These are phyloP conservation scores for Endomychus coccineus DNA, from an alignment of 2,888 invertebrate species.

Conservation along the genomic window DNA sequence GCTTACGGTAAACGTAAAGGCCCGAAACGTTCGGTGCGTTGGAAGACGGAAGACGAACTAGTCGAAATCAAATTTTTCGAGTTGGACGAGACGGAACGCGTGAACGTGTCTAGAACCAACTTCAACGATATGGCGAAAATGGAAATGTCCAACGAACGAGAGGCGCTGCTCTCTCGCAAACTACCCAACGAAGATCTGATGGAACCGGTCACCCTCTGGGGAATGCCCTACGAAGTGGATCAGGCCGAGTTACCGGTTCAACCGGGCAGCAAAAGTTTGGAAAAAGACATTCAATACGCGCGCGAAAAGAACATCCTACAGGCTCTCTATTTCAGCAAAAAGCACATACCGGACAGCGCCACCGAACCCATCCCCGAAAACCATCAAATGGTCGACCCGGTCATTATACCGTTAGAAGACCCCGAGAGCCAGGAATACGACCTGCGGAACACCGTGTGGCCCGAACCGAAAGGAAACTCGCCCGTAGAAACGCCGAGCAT, in stretches of 20 bases:
- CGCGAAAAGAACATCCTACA: conserved; percentile 79
- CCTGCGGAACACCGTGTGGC: conserved; percentile 72
- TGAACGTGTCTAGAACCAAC: conserved; percentile 79
- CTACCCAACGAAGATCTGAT: conserved; percentile 69
- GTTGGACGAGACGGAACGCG: conserved; percentile 90
- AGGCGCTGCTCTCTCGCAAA: conserved; percentile 72
- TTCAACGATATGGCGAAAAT: conserved; percentile 88
- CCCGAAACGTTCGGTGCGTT: conserved; percentile 66
- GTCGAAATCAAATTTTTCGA: conserved; percentile 86
- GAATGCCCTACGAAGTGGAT: conserved; percentile 61
- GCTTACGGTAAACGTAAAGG: conserved; percentile 67
- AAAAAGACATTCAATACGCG: conserved; percentile 79
- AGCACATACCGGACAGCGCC: conserved; percentile 79
- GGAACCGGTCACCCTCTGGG: conserved; percentile 77
- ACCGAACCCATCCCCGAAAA: conserved; percentile 82
- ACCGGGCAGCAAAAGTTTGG: conserved; percentile 73
- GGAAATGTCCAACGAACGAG: conserved; percentile 79
- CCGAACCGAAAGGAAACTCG: conserved; percentile 69
- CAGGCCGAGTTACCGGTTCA: conserved; percentile 58
- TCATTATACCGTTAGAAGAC: conserved; percentile 83
- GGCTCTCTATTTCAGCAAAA: conserved; percentile 71
- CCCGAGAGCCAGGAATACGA: conserved; percentile 79
- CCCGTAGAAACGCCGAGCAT: conserved; percentile 35
- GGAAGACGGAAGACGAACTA: conserved; percentile 73
- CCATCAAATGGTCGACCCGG: conserved; percentile 68